These are phyloP conservation scores for Scaptomyza pallida DNA, from an alignment of 1,140 invertebrate genomes.

Conservation along the genomic window DNA sequence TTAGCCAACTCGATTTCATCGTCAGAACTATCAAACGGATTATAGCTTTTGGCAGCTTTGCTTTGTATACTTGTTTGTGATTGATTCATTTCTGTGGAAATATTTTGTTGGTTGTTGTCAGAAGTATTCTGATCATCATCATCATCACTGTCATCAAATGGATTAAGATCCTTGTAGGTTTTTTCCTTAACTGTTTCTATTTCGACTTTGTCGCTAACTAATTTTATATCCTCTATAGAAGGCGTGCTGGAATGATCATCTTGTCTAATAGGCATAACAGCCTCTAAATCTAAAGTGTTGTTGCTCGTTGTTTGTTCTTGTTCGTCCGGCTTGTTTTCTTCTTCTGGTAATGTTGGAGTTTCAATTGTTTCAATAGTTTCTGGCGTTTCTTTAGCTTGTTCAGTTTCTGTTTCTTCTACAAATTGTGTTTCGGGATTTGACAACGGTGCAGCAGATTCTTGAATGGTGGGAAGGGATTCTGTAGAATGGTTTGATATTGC, in stretches of 20 bases:
- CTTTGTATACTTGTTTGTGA: neutral
- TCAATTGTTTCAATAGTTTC: neutral
- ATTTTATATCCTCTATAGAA: neutral
- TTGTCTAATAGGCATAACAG: neutral
- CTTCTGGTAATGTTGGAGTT: neutral
- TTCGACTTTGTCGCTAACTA: neutral
- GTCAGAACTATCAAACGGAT: conserved; percentile 86
- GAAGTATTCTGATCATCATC: neutral
- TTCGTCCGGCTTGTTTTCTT: neutral
- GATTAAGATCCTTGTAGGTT: conserved; percentile 85
- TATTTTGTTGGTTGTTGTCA: neutral
- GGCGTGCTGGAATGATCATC: neutral
- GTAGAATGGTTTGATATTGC: neutral
- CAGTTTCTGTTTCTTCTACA: neutral
- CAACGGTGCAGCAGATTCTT: neutral
- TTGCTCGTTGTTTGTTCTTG: neutral
- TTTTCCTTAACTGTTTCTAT: neutral
- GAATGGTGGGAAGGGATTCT: neutral
- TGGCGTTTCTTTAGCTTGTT: neutral
- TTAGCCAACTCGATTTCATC: conserved; percentile 85
- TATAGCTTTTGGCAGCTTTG: neutral
- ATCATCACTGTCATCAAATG: conserved; percentile 52
- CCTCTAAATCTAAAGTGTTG: neutral
- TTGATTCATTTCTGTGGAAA: neutral
- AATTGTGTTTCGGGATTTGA: neutral